Evolutionary conservation across 2,113 vertebrate species (phyloP), one percentile per base, ranked within the genome.

Genomic region (Cyprinodon tularosa): DNA sequence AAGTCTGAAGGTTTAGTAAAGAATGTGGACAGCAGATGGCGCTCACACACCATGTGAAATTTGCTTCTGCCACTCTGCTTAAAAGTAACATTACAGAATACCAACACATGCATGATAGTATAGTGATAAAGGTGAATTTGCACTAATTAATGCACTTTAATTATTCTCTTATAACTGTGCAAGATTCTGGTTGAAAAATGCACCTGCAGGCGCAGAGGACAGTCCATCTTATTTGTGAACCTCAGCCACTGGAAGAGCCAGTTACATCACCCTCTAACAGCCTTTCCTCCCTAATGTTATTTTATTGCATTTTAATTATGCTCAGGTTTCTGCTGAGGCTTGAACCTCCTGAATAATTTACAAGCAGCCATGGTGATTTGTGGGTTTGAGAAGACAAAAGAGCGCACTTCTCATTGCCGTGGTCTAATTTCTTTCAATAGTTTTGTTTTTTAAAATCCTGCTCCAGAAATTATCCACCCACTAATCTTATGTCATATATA

Each of bases 291-390:
- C 93, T 94, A 93, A 92, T 93, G 91, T 95, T 94, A 93, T 94
- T 94, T 95, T 95, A 94, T 94, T 94, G 94, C 93, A 93, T 93
- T 95, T 94, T 94, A 94, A 94, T 95, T 94, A 94, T 93, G 89
- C 93, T 94, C 94, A 92, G 90, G 93, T 94, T 95, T 95, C 94
- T 92, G 90, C 77, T 60, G 64, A 72, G 89, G 88, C 86, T 83
- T 89, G 86, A 91, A 90, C 90, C 88, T 86, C 84, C 84, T 94
- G 87, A 94, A 94, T 94, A 92, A 94, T 94, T 94, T 83, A 93
- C 81, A 77, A 64, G 50, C 72, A 70, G 85, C 83, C 90, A 92
- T 87, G 92, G 93, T 94, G 92, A 94, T 95, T 94, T 94, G 92
- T 93, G 84, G 62, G 70, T 83, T 61, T 29, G 79, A 86, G 89